A percentile compares a stretch with the other conserved stretches of the same genome.
Evolutionary conservation across 2,797 vertebrate species (phyloP).

Genomic region (Catharus ustulatus): DNA sequence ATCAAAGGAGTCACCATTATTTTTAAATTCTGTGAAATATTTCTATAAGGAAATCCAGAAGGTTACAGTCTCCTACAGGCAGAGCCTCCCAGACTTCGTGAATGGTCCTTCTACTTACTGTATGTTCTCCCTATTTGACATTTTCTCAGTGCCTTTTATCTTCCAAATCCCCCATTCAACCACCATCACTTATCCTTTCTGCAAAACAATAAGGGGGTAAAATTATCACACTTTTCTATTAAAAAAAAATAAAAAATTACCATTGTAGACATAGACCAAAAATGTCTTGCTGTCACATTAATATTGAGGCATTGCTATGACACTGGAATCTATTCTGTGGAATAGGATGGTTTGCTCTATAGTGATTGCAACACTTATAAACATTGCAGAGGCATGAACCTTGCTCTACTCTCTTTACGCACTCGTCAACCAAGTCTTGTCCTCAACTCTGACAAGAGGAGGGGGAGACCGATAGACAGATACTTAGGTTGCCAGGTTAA

Average conservation of each 20-base stretch:
- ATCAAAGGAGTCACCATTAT: not conserved
- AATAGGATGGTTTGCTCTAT: not conserved
- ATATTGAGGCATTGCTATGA: not conserved
- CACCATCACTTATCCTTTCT: not conserved
- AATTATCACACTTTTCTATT: not conserved
- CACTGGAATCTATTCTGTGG: not conserved
- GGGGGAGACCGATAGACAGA: not conserved
- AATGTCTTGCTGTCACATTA: not conserved
- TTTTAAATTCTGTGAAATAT: not conserved
- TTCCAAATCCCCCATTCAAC: not conserved
- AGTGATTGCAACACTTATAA: not conserved
- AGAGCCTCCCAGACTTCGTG: not conserved
- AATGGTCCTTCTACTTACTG: not conserved
- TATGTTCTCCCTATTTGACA: not conserved
- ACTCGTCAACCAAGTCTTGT: not conserved
- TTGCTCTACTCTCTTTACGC: not conserved
- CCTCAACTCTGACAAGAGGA: not conserved
- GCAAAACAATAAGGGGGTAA: not conserved
- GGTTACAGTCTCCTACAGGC: not conserved
- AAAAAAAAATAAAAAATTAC: not conserved
- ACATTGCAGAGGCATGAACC: not conserved
- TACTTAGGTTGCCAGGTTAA: not conserved
- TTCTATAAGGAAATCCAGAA: not conserved
- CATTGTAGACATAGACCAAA: not conserved
- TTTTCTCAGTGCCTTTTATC: not conserved